Evolutionary conservation across 2,797 vertebrate species (phyloP).

Genomic region (Natrix natrix): DNA sequence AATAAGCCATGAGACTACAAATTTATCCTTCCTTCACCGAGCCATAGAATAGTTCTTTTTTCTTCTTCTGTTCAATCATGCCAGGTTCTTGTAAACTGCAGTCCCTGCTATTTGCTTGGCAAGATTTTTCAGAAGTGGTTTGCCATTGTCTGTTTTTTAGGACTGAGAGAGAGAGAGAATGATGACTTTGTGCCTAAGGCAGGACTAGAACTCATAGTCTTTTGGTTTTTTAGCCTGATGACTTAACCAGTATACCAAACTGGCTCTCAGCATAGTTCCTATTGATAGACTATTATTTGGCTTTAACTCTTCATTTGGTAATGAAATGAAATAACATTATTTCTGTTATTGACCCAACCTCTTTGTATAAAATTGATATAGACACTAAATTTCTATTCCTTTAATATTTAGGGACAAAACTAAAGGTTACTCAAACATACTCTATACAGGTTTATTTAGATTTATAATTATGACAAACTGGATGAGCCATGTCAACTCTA

Average conservation of each 20-base stretch:
- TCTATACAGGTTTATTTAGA: constrained; percentile 55
- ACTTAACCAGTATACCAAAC: neutral
- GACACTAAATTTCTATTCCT: neutral
- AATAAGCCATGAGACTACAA: neutral
- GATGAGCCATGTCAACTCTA: constrained; percentile 52
- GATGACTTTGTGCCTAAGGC: neutral
- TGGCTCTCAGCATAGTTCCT: neutral
- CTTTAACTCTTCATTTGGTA: neutral
- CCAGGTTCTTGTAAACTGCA: neutral
- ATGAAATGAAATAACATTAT: neutral
- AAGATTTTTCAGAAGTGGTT: neutral
- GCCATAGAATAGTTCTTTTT: neutral
- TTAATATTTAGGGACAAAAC: constrained; percentile 35
- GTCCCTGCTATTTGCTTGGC: neutral
- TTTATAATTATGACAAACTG: constrained; percentile 56
- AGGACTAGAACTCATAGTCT: neutral
- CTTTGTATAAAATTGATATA: neutral
- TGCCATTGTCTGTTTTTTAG: neutral
- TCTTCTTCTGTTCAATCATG: neutral
- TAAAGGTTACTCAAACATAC: constrained; percentile 30
- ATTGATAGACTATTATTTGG: neutral
- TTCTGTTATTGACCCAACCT: neutral
- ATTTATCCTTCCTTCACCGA: neutral
- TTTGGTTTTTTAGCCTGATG: neutral
- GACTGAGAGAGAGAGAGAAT: neutral